Conservation (phyloP, 2,113 vertebrate genomes). For the Muntiacus muntjak region DNA sequence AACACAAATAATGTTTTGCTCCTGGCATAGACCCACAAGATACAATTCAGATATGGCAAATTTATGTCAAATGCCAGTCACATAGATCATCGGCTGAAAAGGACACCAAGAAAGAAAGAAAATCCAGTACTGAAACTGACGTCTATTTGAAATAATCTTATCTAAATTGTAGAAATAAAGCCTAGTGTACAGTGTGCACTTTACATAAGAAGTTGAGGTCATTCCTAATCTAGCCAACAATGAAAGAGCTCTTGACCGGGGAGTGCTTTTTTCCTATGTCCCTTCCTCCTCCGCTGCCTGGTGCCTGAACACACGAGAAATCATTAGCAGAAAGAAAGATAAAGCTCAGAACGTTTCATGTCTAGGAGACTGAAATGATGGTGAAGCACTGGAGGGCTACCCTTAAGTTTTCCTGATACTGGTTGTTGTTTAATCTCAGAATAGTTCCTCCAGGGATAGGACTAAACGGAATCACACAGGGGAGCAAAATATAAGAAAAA, state of each 20-base stretch:
- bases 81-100: slow-evolving; percentile 22
- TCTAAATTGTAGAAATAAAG: slow-evolving; percentile 38
- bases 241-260: slow-evolving; percentile 18
- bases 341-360: background rate
- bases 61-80: background rate
- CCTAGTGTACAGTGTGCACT: slow-evolving; percentile 27
- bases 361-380: background rate
- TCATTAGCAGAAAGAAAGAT: background rate
- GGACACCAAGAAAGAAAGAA: background rate
- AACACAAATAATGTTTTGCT: slow-evolving; percentile 54
- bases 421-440: slow-evolving; percentile 12
- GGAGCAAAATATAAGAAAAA: background rate
- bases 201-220: slow-evolving; percentile 35
- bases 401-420: background rate
- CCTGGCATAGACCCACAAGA: slow-evolving; percentile 1
- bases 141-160: slow-evolving; percentile 68
- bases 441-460: background rate
- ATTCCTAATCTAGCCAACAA: slow-evolving; percentile 16
- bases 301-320: background rate
- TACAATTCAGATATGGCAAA: slow-evolving; percentile 47
- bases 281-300: slow-evolving; percentile 9
- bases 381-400: background rate
- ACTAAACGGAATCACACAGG: background rate
- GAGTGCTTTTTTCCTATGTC: slow-evolving; percentile 31
- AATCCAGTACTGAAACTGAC: slow-evolving; percentile 43